A percentile compares a stretch with the other conserved stretches of the same genome.
phyloP scores from a whole-genome alignment of 2,797 vertebrate species.

The Fundulus diaphanus region DNA sequence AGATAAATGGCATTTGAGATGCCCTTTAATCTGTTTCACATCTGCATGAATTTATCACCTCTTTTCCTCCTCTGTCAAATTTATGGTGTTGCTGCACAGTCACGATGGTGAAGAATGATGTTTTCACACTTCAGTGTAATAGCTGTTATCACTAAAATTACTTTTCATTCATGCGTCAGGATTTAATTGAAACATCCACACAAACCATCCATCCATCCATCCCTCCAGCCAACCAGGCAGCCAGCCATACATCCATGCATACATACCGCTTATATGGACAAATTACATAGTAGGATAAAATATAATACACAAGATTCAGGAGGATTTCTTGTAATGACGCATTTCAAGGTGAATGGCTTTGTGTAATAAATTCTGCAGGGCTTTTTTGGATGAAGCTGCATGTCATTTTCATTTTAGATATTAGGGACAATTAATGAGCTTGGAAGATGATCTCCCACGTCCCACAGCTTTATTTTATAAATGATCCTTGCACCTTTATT shows the following conservation, averaged over 20 bases:
- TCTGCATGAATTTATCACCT: slow-evolving; percentile 41
- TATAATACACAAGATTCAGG: slow-evolving; percentile 29
- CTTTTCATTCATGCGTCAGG: slow-evolving; percentile 29
- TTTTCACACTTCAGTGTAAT: slow-evolving; percentile 12
- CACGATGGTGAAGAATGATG: slow-evolving; percentile 28
- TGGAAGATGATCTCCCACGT: slow-evolving; percentile 23
- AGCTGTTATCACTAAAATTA: slow-evolving; percentile 23
- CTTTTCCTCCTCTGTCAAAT: slow-evolving; percentile 29
- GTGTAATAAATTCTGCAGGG: slow-evolving; percentile 39
- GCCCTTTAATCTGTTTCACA: slow-evolving; percentile 39
- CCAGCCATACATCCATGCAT: not conserved
- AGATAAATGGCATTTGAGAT: slow-evolving; percentile 29
- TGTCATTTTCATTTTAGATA: slow-evolving; percentile 25
- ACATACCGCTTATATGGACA: not conserved
- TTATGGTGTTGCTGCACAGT: slow-evolving; percentile 11
- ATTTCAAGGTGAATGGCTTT: slow-evolving; percentile 49
- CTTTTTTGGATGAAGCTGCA: slow-evolving; percentile 32
- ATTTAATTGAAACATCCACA: slow-evolving; percentile 24
- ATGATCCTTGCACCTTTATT: slow-evolving; percentile 19
- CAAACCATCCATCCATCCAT: slow-evolving; percentile 4
- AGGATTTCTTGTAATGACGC: slow-evolving; percentile 34
- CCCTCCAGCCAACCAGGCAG: not conserved
- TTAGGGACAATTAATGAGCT: slow-evolving; percentile 35
- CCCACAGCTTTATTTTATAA: slow-evolving; percentile 27
- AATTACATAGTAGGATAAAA: slow-evolving; percentile 35